These are phyloP conservation scores for Amyelois transitella DNA, from an alignment of 1,140 invertebrate genomes.

Conservation along the genomic window DNA sequence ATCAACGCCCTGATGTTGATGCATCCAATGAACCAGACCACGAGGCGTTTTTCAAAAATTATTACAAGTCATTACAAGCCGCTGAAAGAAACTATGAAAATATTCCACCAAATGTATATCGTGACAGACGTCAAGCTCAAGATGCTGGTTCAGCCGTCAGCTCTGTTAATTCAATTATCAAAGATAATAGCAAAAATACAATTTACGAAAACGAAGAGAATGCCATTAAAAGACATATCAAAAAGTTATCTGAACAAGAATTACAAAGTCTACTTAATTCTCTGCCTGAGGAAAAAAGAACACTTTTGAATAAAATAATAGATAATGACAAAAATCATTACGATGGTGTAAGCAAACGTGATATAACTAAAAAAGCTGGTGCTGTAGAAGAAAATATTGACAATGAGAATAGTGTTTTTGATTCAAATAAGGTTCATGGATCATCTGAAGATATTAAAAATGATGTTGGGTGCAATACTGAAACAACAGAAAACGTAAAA, in stretches of 20 bases:
- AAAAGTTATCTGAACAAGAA: constrained; percentile 52
- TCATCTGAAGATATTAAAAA: constrained; percentile 27
- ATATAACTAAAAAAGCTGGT: constrained; percentile 63
- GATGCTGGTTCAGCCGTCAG: neutral
- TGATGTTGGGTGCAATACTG: constrained; percentile 7
- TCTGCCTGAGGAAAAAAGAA: constrained; percentile 54
- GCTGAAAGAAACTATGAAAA: constrained; percentile 10
- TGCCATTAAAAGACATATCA: constrained; percentile 52
- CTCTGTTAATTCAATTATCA: neutral
- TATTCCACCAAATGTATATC: constrained; percentile 12
- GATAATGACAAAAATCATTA: constrained; percentile 22
- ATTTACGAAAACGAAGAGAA: constrained; percentile 41
- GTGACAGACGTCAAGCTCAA: constrained; percentile 40
- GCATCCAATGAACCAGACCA: neutral
- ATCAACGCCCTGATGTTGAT: neutral
- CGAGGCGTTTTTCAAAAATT: neutral
- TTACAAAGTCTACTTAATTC: constrained; percentile 51
- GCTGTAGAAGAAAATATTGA: constrained; percentile 50
- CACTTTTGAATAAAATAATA: constrained; percentile 53
- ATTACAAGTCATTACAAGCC: neutral
- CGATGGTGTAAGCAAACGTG: constrained; percentile 45
- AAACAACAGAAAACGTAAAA: constrained; percentile 29
- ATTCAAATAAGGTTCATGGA: constrained; percentile 45
- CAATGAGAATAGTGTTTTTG: constrained; percentile 36
- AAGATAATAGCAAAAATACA: neutral